These are phyloP conservation scores for Leptarthrus brevirostris DNA, from an alignment of 2,888 invertebrate genomes.

Conservation along the genomic window DNA sequence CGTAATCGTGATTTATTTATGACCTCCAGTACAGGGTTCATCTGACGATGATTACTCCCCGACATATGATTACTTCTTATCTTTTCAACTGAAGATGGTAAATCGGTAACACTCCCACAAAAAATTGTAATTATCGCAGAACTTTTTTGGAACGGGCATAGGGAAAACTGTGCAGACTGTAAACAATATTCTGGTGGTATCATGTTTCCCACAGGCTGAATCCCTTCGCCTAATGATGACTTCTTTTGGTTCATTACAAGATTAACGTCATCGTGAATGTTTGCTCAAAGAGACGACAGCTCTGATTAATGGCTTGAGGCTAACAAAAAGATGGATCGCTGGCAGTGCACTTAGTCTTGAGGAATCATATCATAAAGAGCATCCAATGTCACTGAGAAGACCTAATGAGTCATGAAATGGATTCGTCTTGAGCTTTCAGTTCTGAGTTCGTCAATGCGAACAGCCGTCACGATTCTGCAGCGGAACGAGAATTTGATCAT, in stretches of 20 bases:
- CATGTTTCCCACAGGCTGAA: constrained; percentile 36
- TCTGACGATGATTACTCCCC: constrained; percentile 6
- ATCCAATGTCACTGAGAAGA: constrained; percentile 24
- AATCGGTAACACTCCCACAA: constrained; percentile 26
- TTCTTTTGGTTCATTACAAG: constrained; percentile 46
- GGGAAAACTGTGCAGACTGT: constrained; percentile 17
- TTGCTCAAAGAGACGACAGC: constrained; percentile 49
- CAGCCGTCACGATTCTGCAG: constrained; percentile 7
- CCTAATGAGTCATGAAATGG: constrained; percentile 45
- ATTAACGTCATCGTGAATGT: constrained; percentile 49
- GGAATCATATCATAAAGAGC: constrained; percentile 14
- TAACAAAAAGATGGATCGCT: constrained; percentile 34
- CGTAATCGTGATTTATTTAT: constrained; percentile 28
- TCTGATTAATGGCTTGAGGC: constrained; percentile 45
- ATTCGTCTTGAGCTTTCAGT: constrained; percentile 23
- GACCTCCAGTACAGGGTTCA: constrained; percentile 43
- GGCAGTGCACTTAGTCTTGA: constrained; percentile 21
- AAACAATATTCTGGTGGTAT: constrained; percentile 24
- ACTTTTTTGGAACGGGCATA: constrained; percentile 9
- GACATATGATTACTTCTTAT: constrained; percentile 18
- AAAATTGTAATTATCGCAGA: constrained; percentile 33
- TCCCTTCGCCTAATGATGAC: constrained; percentile 44
- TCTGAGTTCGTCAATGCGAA: constrained; percentile 14
- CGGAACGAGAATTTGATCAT: constrained; percentile 25
- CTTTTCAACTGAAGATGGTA: constrained; percentile 2